Evolutionary conservation across 2,113 vertebrate genomes (phyloP), one percentile per base, ranked within the genome.

Genomic region (Oryzias melastigma): DNA sequence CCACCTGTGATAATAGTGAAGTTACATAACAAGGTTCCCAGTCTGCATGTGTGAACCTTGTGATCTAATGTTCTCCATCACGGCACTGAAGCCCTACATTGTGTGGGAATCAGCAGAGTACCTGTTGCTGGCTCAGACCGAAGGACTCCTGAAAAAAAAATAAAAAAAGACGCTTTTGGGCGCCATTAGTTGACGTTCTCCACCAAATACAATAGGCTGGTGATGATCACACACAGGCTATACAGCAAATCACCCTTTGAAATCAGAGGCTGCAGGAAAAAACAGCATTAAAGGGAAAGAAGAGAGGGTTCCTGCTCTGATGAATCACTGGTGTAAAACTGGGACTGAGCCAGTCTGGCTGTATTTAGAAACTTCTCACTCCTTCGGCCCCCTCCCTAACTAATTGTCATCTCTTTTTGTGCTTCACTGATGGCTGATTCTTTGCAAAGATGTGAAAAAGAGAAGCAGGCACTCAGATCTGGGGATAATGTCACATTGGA

Each of bases 341-440:
- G 81, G 70, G 68, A 63, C 74, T 53, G 58, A 77, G 81, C 80
- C 82, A 83, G 83, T 70, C 59, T 5, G 59, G 81, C 86, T 87
- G 78, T 68, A 85, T 88, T 89, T 91, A 90, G 85, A 91, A 87
- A 82, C 78, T 85, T 86, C 83, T 83, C 88, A 86, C 81, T 78
- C 81, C 63, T 72, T 69, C 75, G 76, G 44, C 72, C 65, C 68
- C 76, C 57, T 71, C 71, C 66, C 43, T 53, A 67, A 77, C 76
- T 85, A 86, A 85, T 86, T 84, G 81, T 88, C 78, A 74, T 84
- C 68, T 84, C 78, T 77, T 80, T 80, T 76, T 73, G 82, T 63
- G 0, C 73, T 80, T 86, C 80, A 86, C 85, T 78, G 80, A 86
- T 84, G 82, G 84, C 85, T 78, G 77, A 60, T 71, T 79, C 80